A percentile compares a stretch with the other conserved stretches of the same genome.
Conservation (phyloP, 2,888 invertebrate species). For the Aquatica leii region DNA sequence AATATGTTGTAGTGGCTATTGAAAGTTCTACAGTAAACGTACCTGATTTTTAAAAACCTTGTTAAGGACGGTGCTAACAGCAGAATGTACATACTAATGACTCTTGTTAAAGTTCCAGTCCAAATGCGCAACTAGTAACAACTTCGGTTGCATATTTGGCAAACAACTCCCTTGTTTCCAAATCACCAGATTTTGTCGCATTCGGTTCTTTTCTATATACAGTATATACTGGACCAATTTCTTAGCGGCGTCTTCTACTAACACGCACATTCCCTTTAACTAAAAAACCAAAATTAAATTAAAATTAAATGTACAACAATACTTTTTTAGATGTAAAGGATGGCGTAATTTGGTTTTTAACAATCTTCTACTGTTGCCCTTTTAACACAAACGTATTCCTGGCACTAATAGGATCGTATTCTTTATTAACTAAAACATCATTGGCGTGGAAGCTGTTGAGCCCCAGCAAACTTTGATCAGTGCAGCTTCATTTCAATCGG, state of each 20-base stretch:
- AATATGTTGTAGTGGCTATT: not conserved
- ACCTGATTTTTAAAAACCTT: conserved; percentile 41
- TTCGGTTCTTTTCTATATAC: conserved; percentile 41
- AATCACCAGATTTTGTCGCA: conserved; percentile 47
- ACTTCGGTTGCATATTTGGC: conserved; percentile 59
- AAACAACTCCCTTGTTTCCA: conserved; percentile 59
- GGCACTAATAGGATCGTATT: conserved; percentile 60
- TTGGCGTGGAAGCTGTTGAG: conserved; percentile 57
- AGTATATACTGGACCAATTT: conserved; percentile 55
- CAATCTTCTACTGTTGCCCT: conserved; percentile 63
- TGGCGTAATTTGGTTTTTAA: conserved; percentile 62
- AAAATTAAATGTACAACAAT: conserved; percentile 17
- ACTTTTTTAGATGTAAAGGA: conserved; percentile 63
- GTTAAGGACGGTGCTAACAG: conserved; percentile 48
- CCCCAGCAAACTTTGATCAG: too few species aligned
- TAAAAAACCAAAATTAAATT: not conserved
- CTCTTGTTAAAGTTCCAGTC: conserved; percentile 54
- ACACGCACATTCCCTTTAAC: conserved; percentile 60
- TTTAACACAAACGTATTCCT: conserved; percentile 62
- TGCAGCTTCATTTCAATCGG: too few species aligned
- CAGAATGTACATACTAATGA: conserved; percentile 40
- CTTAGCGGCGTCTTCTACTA: conserved; percentile 59
- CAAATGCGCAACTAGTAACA: conserved; percentile 60
- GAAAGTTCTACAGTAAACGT: not conserved
- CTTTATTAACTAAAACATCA: conserved; percentile 54